Evolutionary conservation across 2,797 vertebrate species (phyloP).

Genomic region (Melanotaenia maccullochi): DNA sequence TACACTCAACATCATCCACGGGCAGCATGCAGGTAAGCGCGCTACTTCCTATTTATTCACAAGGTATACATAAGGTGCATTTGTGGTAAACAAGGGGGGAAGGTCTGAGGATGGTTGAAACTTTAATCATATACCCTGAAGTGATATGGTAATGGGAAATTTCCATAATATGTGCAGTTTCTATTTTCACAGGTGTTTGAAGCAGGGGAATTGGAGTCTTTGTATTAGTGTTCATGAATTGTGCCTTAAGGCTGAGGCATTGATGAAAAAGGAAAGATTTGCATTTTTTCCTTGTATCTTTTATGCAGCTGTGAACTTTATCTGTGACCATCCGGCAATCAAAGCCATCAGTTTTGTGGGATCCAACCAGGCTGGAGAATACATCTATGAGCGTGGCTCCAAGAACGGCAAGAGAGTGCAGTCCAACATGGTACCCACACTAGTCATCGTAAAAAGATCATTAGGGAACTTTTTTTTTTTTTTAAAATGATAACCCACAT

Average conservation of each 20-base stretch:
- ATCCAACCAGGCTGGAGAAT: conserved; percentile 95
- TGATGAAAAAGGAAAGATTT: conserved; percentile 17
- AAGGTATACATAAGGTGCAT: neutral
- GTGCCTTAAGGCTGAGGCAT: conserved; percentile 9
- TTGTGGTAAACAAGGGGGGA: conserved; percentile 18
- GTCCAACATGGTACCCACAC: conserved; percentile 92
- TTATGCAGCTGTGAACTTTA: conserved; percentile 93
- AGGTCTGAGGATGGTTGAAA: conserved; percentile 33
- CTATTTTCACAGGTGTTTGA: conserved; percentile 11
- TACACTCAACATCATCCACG: conserved; percentile 95
- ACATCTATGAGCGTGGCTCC: conserved; percentile 90
- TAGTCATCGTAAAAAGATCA: neutral
- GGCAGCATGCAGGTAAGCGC: conserved; percentile 89
- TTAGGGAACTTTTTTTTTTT: conserved; percentile 5
- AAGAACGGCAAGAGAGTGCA: conserved; percentile 97
- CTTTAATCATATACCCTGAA: conserved; percentile 33
- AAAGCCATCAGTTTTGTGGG: conserved; percentile 99
- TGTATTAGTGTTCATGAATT: conserved; percentile 17
- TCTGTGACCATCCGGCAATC: conserved; percentile 95
- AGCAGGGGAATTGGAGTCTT: conserved; percentile 28
- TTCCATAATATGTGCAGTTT: conserved; percentile 41
- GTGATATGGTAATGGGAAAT: conserved; percentile 49
- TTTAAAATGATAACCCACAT: conserved; percentile 13
- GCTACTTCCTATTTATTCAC: conserved; percentile 9
- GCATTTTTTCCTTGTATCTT: conserved; percentile 25